Conservation (phyloP, 2,113 vertebrate genomes). For the Lipophrys pholis region DNA sequence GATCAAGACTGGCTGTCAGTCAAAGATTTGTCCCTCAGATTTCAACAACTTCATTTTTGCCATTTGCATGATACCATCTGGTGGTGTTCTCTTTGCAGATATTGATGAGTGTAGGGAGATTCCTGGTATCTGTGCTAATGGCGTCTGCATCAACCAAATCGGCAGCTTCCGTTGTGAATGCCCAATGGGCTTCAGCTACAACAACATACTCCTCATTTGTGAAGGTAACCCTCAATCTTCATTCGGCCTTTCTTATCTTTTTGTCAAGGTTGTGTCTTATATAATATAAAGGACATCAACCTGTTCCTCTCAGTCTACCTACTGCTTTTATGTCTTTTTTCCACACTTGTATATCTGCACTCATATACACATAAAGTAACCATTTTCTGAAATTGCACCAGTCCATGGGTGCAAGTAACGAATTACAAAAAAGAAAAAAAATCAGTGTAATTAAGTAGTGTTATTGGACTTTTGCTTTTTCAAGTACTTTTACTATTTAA, state of each 20-base stretch:
- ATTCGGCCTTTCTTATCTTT: not conserved
- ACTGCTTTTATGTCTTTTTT: not conserved
- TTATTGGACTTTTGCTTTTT: too few relatives aligned
- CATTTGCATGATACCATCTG: not conserved
- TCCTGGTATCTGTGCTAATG: slow-evolving; percentile 89
- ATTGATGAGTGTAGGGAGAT: slow-evolving; percentile 95
- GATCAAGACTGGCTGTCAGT: slow-evolving; percentile 23
- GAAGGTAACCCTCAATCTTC: slow-evolving; percentile 83
- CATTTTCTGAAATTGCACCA: too few relatives aligned
- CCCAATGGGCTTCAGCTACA: slow-evolving; percentile 93
- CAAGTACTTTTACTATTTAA: too few relatives aligned
- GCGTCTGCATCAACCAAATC: slow-evolving; percentile 94
- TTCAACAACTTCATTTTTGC: not conserved
- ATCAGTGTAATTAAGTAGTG: too few relatives aligned
- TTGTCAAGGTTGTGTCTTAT: not conserved
- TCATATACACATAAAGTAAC: too few relatives aligned
- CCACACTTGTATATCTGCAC: too few relatives aligned
- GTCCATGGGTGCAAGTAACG: too few relatives aligned
- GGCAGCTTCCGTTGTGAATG: slow-evolving; percentile 96
- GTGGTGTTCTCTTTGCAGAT: slow-evolving; percentile 79
- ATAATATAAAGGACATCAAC: accelerated
- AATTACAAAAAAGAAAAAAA: too few relatives aligned
- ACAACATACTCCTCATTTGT: slow-evolving; percentile 91
- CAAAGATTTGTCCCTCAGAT: not conserved
- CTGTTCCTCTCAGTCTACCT: not conserved